Base-by-base conservation (phyloP, 1,140 invertebrate genomes). In the Spodoptera litura region DNA sequence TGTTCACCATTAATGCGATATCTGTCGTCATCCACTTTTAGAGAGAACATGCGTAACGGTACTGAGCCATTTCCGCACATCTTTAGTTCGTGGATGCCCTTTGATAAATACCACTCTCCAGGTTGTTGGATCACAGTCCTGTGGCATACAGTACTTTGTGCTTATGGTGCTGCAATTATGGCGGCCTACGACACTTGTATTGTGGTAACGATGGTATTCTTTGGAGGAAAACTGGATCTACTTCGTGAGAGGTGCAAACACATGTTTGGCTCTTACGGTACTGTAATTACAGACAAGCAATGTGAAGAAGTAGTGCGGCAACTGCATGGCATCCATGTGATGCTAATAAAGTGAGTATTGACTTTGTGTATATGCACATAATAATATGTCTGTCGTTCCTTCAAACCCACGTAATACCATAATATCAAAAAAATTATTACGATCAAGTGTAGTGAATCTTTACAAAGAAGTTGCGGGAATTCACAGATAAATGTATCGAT, bases 51-150 rank as follows among this genome's bases (percentile, higher is more conserved):
- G 9, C 76, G 55, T 8, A 92, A 91, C 80, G 91, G 88, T n/a
- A 88, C 85, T 8, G 92, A 92, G 76, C 38, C 61, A 0, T 94
- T 92, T 79, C 89, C 91, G 11, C 92, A 93, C 49, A 92, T 94
- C 51, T 91, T 92, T 51, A 92, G 89, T 66, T 89, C 91, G 25
- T 94, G 91, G 89, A 83, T 89, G 78, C 92, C 92, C 0, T 87
- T 90, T 68, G 86, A 94, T 76, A 92, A 92, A 74, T 82, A 91
- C 49, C 80, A 83, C 31, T 89, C 82, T 0, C 91, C 92, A 27
- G 91, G 89, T 2, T 83, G 71, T 38, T 93, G 89, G 89, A 77
- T 91, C 0, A 91, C 88, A n/a, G 82, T 93, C 25, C 11, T 86
- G 0, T 89, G 86, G 81, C 92, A 94, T 62, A 73, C 79, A 10